Percentiles rank a stretch among this genome's conserved stretches.
Evolutionary conservation across 2,113 vertebrate species (phyloP).

Genomic region (Lagopus muta): DNA sequence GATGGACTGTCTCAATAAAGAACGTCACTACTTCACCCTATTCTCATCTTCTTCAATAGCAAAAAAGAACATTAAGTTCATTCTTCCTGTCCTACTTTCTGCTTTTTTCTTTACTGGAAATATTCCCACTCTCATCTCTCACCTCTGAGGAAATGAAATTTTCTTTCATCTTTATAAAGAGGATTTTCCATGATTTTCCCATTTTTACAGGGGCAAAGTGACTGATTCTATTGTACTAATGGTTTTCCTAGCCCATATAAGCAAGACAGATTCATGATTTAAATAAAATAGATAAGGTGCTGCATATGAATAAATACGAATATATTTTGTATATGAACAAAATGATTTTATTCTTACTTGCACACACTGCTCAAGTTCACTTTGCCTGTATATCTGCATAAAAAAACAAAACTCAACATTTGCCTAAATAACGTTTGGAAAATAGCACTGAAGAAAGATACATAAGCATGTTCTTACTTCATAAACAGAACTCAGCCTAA

Average conservation of each 20-base stretch:
- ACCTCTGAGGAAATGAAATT: background rate
- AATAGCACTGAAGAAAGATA: background rate
- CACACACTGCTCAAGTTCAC: background rate
- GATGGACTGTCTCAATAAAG: background rate
- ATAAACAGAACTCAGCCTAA: background rate
- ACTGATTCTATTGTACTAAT: background rate
- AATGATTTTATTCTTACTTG: background rate
- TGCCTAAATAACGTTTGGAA: background rate
- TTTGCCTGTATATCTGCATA: background rate
- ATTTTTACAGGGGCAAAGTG: background rate
- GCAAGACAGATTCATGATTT: background rate
- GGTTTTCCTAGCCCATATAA: background rate
- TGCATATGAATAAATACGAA: background rate
- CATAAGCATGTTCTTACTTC: background rate
- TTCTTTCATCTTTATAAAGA: background rate
- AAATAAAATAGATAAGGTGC: background rate
- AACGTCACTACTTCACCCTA: background rate
- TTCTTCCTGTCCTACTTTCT: conserved; percentile 14
- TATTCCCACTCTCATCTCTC: background rate
- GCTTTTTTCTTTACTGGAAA: background rate
- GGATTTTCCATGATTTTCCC: background rate
- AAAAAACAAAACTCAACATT: background rate
- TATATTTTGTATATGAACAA: background rate
- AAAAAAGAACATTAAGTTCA: conserved; percentile 25
- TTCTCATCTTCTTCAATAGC: background rate